Evolutionary conservation across 2,888 invertebrate species (phyloP), one percentile per base, ranked within the genome.

Genomic region (Pelosia muscerda): DNA sequence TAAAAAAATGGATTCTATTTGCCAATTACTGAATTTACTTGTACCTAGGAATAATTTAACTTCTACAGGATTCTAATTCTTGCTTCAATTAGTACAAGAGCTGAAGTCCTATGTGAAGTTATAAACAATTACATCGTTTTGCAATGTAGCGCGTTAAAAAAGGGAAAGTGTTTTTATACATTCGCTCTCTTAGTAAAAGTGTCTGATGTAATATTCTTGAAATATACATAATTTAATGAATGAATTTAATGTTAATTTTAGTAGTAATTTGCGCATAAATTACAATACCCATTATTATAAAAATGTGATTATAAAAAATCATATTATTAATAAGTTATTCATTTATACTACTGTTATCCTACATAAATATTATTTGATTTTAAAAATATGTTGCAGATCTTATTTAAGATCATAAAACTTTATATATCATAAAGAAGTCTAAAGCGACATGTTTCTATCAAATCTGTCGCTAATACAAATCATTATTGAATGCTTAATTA

Each of bases 101-200:
- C 63, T 65, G 75, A 62, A 76, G 75, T 88, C 28, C 65, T 55
- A 6, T 81, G 66, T 22, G 19, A 55, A 66, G 22, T 60, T 19
- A 60, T 31, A 66, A 63, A 58, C 28, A 23, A 67, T 82, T 84
- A 75, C 42, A 76, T 77, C 86, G 60, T 84, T 90, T 85, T 79
- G 59, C 78, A 82, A 74, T 81, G 76, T 77, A 70, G 60, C 55
- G 64, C 75, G 76, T 69, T 76, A 72, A 73, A 82, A 81, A 87
- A 93, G 94, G 92, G 94, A 94, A 94, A 94, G 94, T 93, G 76
- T 84, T 90, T 90, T 76, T 86, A 84, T 85, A 86, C 84, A 90
- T 92, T 92, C 92, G 92, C 88, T 92, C 81, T 84, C 74, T 81
- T 73, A 90, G 93, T 94, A 94, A 94, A 94, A 93, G 92, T 93